Base-by-base conservation (phyloP, 2,797 vertebrate species). In the Bryconaethiops microstoma region DNA sequence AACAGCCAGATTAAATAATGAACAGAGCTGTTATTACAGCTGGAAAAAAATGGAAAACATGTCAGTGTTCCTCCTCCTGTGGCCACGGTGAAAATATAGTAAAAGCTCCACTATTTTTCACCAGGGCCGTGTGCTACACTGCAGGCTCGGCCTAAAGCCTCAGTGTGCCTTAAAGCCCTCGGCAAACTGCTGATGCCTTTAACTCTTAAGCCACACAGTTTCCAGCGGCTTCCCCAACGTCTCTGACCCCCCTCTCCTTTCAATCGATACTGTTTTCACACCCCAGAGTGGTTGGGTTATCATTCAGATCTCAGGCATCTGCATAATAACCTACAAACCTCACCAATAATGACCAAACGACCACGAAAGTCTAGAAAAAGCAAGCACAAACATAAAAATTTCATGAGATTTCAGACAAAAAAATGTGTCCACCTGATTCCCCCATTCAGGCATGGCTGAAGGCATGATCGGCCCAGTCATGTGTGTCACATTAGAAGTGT, bases 231-330 rank as follows among this genome's bases (percentile, higher is more conserved):
- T 74, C 76, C 76, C 74, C 50, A 23, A 63, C 77, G 72, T 48
- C 75, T 87, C 77, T 82, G 71, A 91, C 89, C 88, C 89, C 90
- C 88, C 48, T 52, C 48, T 23, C 89, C 89, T 90, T 86, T 88
- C 88, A 84, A 90, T 89, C 90, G 91, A 89, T 92, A 87, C 89
- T 87, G 86, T 88, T 91, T 92, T 89, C 91, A 91, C 90, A 93
- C 92, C 87, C 86, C 90, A 92, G 91, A 93, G 89, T 92, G 90
- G 86, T 93, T 92, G 94, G 90, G 91, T 92, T 78, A 88, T 83
- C 87, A 92, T 95, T 88, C 92, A 93, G 92, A 94, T 92, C 78
- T 13, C 5, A 86, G 80, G 85, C 85, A 92, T 94, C 91, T 92
- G 90, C 87, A 92, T 94, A 91, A 80, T 92, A 91, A 91, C 92